A percentile compares a stretch with the other conserved stretches of the same genome.
These are phyloP conservation scores for Sus cebifrons DNA, from an alignment of 2,797 vertebrate genomes.

Conservation along the genomic window DNA sequence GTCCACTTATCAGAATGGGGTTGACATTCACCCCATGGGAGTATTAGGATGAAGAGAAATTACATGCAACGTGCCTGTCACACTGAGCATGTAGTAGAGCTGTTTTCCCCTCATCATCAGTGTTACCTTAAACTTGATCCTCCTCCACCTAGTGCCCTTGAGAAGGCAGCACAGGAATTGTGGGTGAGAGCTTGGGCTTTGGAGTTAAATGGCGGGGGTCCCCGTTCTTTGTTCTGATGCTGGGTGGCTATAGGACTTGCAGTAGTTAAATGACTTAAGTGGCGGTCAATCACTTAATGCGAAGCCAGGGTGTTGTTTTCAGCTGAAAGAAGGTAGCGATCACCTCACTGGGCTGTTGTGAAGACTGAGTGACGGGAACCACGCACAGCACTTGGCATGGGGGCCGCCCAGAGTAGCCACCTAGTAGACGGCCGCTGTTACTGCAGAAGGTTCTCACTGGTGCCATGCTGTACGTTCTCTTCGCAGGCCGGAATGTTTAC, in stretches of 20 bases:
- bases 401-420: background rate
- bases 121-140: slow-evolving; percentile 2
- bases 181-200: slow-evolving; percentile 12
- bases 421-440: slow-evolving; percentile 6
- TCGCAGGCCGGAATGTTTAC: slow-evolving; percentile 96
- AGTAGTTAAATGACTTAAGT: background rate
- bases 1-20: background rate
- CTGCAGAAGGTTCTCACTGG: slow-evolving; percentile 19
- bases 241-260: slow-evolving; percentile 19
- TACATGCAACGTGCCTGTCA: background rate
- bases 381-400: background rate
- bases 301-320: slow-evolving; percentile 41
- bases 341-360: background rate
- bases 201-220: background rate
- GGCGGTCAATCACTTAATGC: slow-evolving; percentile 45
- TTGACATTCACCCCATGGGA: slow-evolving; percentile 1
- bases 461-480: background rate
- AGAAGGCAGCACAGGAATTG: background rate
- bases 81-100: background rate
- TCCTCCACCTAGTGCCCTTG: background rate
- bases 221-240: slow-evolving; percentile 14
- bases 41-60: slow-evolving; percentile 48
- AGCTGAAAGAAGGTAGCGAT: background rate
- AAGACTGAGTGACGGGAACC: slow-evolving; percentile 40
- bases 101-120: background rate